Evolutionary conservation across 2,113 vertebrate species (phyloP).

Genomic region (Chlamydotis undulata): DNA sequence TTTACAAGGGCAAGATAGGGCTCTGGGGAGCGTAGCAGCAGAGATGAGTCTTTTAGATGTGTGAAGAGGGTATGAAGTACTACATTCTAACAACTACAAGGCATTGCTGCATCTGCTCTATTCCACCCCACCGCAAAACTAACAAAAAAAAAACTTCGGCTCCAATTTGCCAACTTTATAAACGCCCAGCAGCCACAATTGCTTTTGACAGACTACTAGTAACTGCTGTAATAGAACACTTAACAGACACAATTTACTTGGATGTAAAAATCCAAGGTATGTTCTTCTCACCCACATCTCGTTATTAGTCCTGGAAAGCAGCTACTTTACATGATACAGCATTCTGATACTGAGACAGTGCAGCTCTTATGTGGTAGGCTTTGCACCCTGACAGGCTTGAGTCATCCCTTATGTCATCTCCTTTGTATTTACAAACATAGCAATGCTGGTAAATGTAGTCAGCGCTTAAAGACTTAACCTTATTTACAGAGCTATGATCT

Average conservation of each 20-base stretch:
- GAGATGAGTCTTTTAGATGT: neutral
- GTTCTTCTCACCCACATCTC: neutral
- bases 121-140: neutral
- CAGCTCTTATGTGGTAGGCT: neutral
- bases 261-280: neutral
- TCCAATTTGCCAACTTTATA: neutral
- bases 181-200: neutral
- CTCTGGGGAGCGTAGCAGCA: neutral
- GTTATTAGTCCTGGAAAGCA: neutral
- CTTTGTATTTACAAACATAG: neutral
- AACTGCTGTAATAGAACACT: neutral
- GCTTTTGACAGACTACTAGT: neutral
- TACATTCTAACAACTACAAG: neutral
- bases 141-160: neutral
- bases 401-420: neutral
- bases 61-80: accelerated
- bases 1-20: neutral
- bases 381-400: neutral
- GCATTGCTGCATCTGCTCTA: neutral
- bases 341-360: neutral
- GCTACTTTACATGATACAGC: neutral
- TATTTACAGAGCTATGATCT: neutral
- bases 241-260: neutral
- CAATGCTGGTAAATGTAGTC: neutral
- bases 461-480: neutral